These are phyloP conservation scores for Sicus ferrugineus DNA, from an alignment of 2,888 invertebrate genomes.

Conservation along the genomic window DNA sequence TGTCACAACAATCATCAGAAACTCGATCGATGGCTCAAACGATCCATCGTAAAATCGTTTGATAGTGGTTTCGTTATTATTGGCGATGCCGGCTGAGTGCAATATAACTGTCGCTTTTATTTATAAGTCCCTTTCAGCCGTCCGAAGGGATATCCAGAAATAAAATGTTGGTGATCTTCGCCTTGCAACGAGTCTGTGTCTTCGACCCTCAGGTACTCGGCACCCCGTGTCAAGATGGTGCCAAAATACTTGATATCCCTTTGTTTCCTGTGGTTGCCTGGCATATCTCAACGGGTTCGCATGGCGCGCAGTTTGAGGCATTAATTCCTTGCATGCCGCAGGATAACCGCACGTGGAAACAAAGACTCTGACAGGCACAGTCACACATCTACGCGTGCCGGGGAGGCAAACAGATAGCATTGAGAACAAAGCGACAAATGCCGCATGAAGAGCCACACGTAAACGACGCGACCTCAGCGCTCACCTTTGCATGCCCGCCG, in stretches of 20 bases:
- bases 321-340: constrained; percentile 8
- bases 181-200: too few species aligned
- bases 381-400: too few species aligned
- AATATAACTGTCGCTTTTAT: too few species aligned
- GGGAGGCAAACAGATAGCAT: too few species aligned
- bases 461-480: constrained; percentile 1
- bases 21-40: constrained; percentile 2
- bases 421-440: not conserved
- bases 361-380: not conserved
- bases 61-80: not conserved
- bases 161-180: too few species aligned
- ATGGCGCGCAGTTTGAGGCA: not conserved
- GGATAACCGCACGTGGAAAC: constrained; percentile 7
- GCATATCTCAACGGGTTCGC: too few species aligned
- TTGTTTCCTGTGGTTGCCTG: too few species aligned
- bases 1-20: constrained; percentile 20
- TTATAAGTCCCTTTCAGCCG: not conserved
- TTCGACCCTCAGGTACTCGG: not conserved
- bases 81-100: not conserved
- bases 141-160: too few species aligned
- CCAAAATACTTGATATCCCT: too few species aligned
- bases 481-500: not conserved
- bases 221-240: too few species aligned
- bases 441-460: constrained; percentile 10
- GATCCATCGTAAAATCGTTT: not conserved